These are phyloP conservation scores for Lindbergichthys nudifrons DNA, from an alignment of 2,797 vertebrate species.

Conservation along the genomic window DNA sequence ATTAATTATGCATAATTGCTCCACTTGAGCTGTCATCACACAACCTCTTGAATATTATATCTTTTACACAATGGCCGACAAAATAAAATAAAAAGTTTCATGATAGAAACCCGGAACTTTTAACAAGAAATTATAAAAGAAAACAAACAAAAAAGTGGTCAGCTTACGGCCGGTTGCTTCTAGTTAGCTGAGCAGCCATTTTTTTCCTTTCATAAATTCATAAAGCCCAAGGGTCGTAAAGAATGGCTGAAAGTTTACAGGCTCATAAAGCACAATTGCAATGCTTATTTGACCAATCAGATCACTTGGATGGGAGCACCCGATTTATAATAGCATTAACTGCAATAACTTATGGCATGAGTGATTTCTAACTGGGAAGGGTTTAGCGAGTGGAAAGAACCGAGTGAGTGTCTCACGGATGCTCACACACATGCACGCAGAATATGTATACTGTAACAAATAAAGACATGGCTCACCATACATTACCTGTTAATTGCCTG, in stretches of 20 bases:
- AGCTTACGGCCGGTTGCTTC: conserved; percentile 46
- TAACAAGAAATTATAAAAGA: conserved; percentile 40
- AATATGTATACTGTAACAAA: conserved; percentile 47
- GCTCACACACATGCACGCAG: conserved; percentile 15
- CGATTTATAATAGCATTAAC: conserved; percentile 83
- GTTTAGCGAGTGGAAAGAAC: conserved; percentile 72
- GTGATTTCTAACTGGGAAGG: conserved; percentile 73
- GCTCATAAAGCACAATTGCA: conserved; percentile 81
- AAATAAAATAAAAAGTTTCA: conserved; percentile 27
- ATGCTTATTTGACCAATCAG: conserved; percentile 85
- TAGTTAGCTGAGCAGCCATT: conserved; percentile 72
- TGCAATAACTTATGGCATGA: conserved; percentile 83
- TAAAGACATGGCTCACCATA: conserved; percentile 61
- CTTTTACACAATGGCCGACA: conserved; percentile 43
- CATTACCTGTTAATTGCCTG: conserved; percentile 72
- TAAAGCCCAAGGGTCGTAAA: conserved; percentile 80
- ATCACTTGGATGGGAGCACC: conserved; percentile 78
- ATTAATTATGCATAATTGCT: conserved; percentile 76
- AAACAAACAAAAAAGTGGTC: conserved; percentile 27
- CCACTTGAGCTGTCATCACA: conserved; percentile 59
- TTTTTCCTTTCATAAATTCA: conserved; percentile 70
- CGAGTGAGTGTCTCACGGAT: conserved; percentile 42
- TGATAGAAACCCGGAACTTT: conserved; percentile 21
- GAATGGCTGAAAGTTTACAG: conserved; percentile 76
- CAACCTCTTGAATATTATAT: conserved; percentile 49